These are phyloP conservation scores for Zeuzera pyrina DNA, from an alignment of 2,888 invertebrate genomes.

Conservation along the genomic window DNA sequence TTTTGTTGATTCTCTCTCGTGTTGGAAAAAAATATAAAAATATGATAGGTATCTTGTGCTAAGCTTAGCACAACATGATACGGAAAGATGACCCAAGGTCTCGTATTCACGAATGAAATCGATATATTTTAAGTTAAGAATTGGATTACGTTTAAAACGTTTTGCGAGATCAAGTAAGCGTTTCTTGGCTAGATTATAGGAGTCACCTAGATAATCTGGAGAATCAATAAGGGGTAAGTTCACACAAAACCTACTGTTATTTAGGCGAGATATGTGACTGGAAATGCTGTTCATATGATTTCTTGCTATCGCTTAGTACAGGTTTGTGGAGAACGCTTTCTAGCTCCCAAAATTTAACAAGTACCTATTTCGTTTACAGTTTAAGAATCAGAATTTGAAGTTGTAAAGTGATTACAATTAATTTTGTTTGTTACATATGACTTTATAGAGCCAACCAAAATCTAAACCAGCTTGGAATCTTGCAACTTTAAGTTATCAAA, in stretches of 20 bases:
- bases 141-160: background rate
- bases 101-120: slow-evolving; percentile 4
- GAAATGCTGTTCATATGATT: slow-evolving; percentile 18
- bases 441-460: slow-evolving; percentile 4
- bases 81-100: slow-evolving; percentile 1
- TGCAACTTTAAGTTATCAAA: slow-evolving; percentile 6
- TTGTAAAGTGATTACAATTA: slow-evolving; percentile 8
- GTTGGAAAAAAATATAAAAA: too few relatives aligned
- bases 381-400: background rate
- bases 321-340: slow-evolving; percentile 16
- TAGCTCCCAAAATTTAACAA: slow-evolving; percentile 18
- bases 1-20: too few relatives aligned
- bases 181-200: slow-evolving; percentile 15
- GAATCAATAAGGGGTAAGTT: background rate
- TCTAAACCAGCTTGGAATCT: slow-evolving; percentile 10
- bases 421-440: background rate
- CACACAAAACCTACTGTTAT: slow-evolving; percentile 8
- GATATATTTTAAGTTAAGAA: background rate
- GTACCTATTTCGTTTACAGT: slow-evolving; percentile 9
- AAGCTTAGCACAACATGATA: too few relatives aligned
- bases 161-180: slow-evolving; percentile 9
- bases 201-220: slow-evolving; percentile 8
- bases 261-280: slow-evolving; percentile 9
- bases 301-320: slow-evolving; percentile 10
- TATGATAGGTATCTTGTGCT: too few relatives aligned